Evolutionary conservation across 2,113 vertebrate species (phyloP).

Genomic region (Anthoscopus minutus): DNA sequence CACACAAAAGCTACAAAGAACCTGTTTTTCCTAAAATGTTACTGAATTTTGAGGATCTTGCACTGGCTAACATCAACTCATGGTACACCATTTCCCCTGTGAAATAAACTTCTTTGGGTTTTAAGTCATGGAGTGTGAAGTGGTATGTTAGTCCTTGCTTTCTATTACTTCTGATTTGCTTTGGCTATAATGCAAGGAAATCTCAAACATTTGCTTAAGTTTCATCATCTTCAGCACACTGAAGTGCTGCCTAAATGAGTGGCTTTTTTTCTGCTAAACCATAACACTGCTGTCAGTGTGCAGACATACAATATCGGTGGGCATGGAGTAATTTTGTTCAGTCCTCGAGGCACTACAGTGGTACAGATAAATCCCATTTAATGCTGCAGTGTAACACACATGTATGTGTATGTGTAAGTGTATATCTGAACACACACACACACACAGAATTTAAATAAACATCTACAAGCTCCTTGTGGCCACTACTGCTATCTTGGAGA

Average conservation of each 20-base stretch:
- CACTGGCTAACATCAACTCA: neutral
- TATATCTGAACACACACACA: neutral
- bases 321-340: neutral
- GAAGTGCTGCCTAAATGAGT: neutral
- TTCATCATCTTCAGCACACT: neutral
- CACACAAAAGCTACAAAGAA: neutral
- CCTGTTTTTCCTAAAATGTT: neutral
- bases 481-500: neutral
- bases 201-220: slow-evolving; percentile 25
- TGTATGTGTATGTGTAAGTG: neutral
- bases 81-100: neutral
- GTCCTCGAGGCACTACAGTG: neutral
- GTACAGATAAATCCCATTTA: neutral
- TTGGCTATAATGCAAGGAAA: slow-evolving; percentile 21
- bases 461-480: neutral
- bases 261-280: neutral
- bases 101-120: neutral
- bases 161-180: slow-evolving; percentile 19
- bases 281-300: neutral
- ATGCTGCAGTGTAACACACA: neutral
- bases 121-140: neutral
- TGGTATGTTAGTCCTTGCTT: neutral
- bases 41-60: neutral
- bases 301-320: neutral
- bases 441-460: neutral